Evolutionary conservation across 2,888 invertebrate species (phyloP), one percentile per base, ranked within the genome.

Genomic region (Caenorhabditis angaria): DNA sequence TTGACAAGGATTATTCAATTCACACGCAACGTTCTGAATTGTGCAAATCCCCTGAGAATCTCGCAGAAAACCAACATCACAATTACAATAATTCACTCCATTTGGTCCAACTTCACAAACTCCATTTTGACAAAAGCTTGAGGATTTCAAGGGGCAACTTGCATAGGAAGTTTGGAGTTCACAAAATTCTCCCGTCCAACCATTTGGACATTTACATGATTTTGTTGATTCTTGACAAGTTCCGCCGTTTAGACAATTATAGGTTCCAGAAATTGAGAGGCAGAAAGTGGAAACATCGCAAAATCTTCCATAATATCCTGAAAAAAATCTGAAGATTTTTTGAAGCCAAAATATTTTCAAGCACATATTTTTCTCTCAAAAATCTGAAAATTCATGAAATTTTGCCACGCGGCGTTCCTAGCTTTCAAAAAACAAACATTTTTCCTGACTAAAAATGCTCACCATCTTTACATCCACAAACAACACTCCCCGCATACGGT

Each of bases 1-100:
- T 47, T 71, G 71, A 29, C 71, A 71, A 4, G 60, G 63, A 57
- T 71, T 62, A 47, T 71, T 71, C 20, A 66, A 6, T 14, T 14
- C 5, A 20, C 71, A 71, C 20, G 61, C 47, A 47, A 66, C 48
- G 56, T 55, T 55, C 41, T 54, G 27, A 8, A 71, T 63, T 27
- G 71, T 71, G 50, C 71, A 71, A 25, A 29, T 35, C 3, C 71
- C 71, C 29, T 50, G 4, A 14, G 20, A 22, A 56, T 66, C 60
- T 24, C 35, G 48, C 3, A 71, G n/a, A 4, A 12, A 71, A 4
- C 66, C 66, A 12, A 25, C 47, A 22, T 60, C 18, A 51, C 71
- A 71, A 24, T 71, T 66, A 61, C 71, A 71, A 29, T 71, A 71
- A 2, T 35, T 10, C 5, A 4, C 5, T 5, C 35, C 62, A 24